Evolutionary conservation across 2,113 vertebrate genomes (phyloP).

Genomic region (Phylloscopus trochilus): DNA sequence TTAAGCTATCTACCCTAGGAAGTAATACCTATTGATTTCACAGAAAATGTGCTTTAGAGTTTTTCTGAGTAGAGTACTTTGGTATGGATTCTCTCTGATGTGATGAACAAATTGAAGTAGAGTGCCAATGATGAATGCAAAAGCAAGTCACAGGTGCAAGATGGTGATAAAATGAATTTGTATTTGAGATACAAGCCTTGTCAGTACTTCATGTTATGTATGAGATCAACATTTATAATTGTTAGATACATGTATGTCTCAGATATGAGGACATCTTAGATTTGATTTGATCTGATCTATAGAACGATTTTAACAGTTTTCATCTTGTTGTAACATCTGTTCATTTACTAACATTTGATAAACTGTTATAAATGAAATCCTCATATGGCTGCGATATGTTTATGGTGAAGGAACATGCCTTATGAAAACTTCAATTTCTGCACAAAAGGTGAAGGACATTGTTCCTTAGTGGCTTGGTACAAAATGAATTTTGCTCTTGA

Average conservation of each 20-base stretch:
- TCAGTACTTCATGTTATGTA: neutral
- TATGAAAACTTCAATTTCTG: neutral
- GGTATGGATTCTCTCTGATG: neutral
- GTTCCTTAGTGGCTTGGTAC: neutral
- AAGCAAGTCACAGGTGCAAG: neutral
- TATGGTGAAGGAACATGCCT: conserved; percentile 63
- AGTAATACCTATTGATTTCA: neutral
- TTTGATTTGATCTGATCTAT: neutral
- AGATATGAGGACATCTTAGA: neutral
- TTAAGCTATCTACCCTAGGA: neutral
- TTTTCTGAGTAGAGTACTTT: neutral
- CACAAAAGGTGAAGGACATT: neutral
- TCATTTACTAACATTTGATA: conserved; percentile 21
- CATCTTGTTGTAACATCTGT: neutral
- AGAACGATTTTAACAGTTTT: neutral
- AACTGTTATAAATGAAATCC: neutral
- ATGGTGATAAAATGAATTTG: conserved; percentile 42
- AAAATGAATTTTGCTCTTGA: neutral
- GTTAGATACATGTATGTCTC: neutral
- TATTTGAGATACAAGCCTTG: neutral
- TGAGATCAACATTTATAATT: neutral
- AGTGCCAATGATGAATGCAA: neutral
- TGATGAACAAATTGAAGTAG: neutral
- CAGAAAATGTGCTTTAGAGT: neutral
- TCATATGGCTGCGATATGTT: neutral